Conservation (phyloP, 2,113 vertebrate genomes). For the Alouatta palliata region DNA sequence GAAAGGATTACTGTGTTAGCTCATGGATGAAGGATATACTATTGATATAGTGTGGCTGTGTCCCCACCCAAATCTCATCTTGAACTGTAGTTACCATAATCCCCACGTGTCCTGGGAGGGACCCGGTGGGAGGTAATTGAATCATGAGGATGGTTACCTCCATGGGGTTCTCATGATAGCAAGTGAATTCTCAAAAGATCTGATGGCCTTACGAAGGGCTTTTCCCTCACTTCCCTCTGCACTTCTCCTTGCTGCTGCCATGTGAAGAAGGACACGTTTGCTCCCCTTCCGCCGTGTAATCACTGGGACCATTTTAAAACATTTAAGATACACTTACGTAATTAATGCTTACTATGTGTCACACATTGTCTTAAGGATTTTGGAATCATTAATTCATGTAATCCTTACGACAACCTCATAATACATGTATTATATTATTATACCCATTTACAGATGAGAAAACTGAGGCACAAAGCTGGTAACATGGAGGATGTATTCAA, state of each 20-base stretch:
- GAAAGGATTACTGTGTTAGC: not conserved
- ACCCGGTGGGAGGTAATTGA: too few relatives aligned
- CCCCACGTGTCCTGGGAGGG: too few relatives aligned
- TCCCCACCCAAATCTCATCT: too few relatives aligned
- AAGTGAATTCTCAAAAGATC: too few relatives aligned
- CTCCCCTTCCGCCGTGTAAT: not conserved
- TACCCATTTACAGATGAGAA: not conserved
- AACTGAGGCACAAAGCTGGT: not conserved
- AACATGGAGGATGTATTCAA: not conserved
- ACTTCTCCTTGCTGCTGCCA: too few relatives aligned
- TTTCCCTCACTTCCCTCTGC: too few relatives aligned
- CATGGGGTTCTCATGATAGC: too few relatives aligned
- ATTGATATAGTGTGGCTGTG: not conserved
- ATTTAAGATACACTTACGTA: not conserved
- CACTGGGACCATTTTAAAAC: not conserved
- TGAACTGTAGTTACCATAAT: too few relatives aligned
- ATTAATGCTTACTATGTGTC: not conserved
- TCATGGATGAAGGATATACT: not conserved
- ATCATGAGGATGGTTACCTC: too few relatives aligned
- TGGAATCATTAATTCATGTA: not conserved
- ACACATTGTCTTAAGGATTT: not conserved
- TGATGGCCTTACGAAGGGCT: too few relatives aligned
- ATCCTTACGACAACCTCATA: not conserved
- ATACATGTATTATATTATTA: not conserved
- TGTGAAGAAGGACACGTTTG: too few relatives aligned